phyloP scores from a whole-genome alignment of 2,888 invertebrate genomes.

The Caenorhabditis zanzibari region DNA sequence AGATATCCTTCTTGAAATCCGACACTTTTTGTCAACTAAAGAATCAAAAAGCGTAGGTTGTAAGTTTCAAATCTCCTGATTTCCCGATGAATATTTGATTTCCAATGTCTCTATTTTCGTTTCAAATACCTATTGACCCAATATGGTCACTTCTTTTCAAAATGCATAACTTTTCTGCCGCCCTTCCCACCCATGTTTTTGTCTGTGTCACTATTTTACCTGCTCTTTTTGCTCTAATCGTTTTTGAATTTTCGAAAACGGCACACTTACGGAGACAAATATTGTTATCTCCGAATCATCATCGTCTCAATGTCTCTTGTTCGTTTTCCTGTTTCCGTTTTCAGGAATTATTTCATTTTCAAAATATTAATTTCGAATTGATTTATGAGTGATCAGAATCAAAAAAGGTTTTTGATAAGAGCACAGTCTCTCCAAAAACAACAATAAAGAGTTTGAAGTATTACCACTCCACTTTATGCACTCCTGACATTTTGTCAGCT shows the following conservation, averaged over 20 bases:
- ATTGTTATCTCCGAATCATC: slow-evolving; percentile 56
- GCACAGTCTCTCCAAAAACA: not conserved
- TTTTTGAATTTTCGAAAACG: slow-evolving; percentile 40
- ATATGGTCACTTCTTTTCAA: slow-evolving; percentile 44
- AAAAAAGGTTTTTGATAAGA: not conserved
- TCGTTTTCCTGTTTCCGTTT: slow-evolving; percentile 25
- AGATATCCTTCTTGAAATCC: not conserved
- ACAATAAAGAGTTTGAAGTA: slow-evolving; percentile 1
- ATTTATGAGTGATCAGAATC: not conserved
- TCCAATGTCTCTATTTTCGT: not conserved
- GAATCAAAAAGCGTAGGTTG: slow-evolving; percentile 13
- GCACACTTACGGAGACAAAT: slow-evolving; percentile 29
- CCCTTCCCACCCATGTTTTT: slow-evolving; percentile 5
- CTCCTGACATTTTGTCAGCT: not conserved
- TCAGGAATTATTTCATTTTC: slow-evolving; percentile 15
- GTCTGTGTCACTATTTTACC: slow-evolving; percentile 29
- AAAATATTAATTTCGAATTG: not conserved
- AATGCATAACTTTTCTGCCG: slow-evolving; percentile 54
- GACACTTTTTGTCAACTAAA: not conserved
- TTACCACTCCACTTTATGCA: not conserved
- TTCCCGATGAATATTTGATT: slow-evolving; percentile 19
- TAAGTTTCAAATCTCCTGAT: not conserved
- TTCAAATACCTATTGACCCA: slow-evolving; percentile 33
- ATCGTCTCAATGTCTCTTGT: slow-evolving; percentile 26
- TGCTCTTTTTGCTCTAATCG: slow-evolving; percentile 40